phyloP scores from a whole-genome alignment of 2,797 vertebrate genomes.

The Xerus rutilus region DNA sequence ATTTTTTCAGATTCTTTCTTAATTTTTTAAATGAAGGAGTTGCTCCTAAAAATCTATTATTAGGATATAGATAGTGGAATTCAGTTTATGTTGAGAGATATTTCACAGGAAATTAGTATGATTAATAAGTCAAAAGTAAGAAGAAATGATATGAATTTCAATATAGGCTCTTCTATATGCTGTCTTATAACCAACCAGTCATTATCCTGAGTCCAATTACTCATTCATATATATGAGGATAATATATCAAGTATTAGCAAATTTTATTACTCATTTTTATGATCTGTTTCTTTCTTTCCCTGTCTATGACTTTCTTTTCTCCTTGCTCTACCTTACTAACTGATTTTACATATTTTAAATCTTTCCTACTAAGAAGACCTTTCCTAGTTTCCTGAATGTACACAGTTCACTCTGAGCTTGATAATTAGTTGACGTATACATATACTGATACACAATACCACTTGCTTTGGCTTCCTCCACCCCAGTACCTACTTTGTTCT shows the following conservation, averaged over 20 bases:
- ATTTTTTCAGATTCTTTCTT: not conserved
- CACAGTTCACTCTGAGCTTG: not conserved
- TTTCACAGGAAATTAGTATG: not conserved
- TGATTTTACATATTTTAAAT: not conserved
- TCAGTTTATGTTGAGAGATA: not conserved
- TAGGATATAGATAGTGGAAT: too few species aligned
- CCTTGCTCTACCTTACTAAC: not conserved
- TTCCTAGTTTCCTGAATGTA: not conserved
- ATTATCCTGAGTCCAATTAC: not conserved
- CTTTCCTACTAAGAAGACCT: not conserved
- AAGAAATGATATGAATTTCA: not conserved
- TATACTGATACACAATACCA: not conserved
- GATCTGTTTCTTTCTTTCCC: too few species aligned
- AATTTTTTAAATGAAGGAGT: not conserved
- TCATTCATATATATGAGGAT: not conserved
- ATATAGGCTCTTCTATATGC: not conserved
- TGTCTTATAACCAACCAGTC: not conserved
- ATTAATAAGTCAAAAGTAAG: not conserved
- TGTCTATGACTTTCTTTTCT: not conserved
- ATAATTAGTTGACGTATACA: not conserved
- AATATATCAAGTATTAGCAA: not conserved
- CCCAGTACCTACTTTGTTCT: not conserved
- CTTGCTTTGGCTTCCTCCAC: not conserved
- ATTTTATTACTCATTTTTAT: not conserved
- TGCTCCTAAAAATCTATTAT: not conserved